Conservation (phyloP, 1,140 invertebrate species). For the Meloidogyne exigua region DNA sequence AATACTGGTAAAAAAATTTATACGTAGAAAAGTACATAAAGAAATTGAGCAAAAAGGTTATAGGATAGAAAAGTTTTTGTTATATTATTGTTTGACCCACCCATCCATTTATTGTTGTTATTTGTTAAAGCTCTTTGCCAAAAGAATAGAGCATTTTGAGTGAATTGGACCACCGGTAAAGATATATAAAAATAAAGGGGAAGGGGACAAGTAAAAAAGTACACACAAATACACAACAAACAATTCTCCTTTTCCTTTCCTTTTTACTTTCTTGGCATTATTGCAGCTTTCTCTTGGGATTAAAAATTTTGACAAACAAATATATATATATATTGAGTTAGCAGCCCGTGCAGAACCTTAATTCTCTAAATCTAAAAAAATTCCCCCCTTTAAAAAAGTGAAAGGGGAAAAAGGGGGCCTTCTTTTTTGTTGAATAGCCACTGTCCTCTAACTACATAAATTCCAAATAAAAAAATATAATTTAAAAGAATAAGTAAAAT, state of each 20-base stretch:
- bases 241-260: neutral
- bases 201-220: neutral
- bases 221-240: no score
- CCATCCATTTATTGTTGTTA: slow-evolving; percentile 4
- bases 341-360: neutral
- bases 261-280: slow-evolving; percentile 2
- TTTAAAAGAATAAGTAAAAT: no score
- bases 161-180: slow-evolving; percentile 4
- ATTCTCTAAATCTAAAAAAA: neutral
- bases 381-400: neutral
- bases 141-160: neutral
- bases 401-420: neutral
- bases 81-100: neutral
- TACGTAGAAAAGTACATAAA: neutral
- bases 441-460: neutral
- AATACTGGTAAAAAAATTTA: neutral
- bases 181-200: neutral
- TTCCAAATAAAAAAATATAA: neutral
- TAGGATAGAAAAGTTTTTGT: neutral
- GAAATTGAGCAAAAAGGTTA: neutral
- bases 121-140: neutral
- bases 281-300: neutral
- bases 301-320: slow-evolving; percentile 14
- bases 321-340: neutral
- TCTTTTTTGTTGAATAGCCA: neutral